phyloP scores from a whole-genome alignment of 2,797 vertebrate genomes.

The Leuciscus waleckii region DNA sequence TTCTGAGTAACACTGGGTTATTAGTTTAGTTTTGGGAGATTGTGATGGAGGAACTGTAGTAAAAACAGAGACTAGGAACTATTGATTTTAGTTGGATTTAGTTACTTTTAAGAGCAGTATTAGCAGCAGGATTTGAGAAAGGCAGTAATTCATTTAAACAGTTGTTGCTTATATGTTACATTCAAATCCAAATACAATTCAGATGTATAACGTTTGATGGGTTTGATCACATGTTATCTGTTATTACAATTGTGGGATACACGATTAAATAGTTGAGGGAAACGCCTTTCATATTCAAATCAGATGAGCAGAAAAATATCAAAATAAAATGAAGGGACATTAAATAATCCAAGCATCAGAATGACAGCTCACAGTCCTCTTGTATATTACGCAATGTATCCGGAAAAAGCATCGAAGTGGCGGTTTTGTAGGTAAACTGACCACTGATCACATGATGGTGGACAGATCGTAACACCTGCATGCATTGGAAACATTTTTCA shows the following conservation, averaged over 20 bases:
- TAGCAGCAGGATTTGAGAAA: conserved; percentile 24
- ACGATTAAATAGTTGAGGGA: conserved; percentile 37
- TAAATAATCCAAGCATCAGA: neutral
- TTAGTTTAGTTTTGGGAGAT: conserved; percentile 48
- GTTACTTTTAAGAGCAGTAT: conserved; percentile 38
- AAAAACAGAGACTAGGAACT: neutral
- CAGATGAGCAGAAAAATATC: neutral
- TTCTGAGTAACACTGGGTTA: conserved; percentile 45
- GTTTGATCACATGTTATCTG: conserved; percentile 8
- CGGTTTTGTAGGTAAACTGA: conserved; percentile 36
- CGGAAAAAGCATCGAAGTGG: conserved; percentile 16
- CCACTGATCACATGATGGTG: conserved; percentile 57
- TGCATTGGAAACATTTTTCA: conserved; percentile 71
- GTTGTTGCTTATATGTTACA: neutral
- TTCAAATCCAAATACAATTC: neutral
- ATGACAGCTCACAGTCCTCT: neutral
- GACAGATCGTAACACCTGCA: conserved; percentile 61
- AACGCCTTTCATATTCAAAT: conserved; percentile 49
- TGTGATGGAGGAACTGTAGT: conserved; percentile 5
- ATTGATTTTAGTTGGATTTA: conserved; percentile 19
- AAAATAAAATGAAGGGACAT: neutral
- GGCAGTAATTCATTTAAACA: neutral
- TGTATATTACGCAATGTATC: neutral
- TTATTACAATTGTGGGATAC: conserved; percentile 58
- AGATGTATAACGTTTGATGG: neutral